Evolutionary conservation across 2,888 invertebrate genomes (phyloP).

Genomic region (Bunonema sp.): DNA sequence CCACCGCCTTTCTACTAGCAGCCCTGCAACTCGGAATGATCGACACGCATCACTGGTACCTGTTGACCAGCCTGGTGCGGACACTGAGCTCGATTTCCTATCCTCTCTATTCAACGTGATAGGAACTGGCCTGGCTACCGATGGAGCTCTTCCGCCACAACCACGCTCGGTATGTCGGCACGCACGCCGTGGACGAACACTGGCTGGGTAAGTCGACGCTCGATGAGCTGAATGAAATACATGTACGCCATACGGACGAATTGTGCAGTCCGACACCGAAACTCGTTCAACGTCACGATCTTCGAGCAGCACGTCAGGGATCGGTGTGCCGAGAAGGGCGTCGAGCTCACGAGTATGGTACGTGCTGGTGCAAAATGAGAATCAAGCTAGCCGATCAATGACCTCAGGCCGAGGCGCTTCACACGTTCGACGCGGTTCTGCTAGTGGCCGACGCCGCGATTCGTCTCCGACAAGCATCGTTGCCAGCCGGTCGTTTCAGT

Average conservation of each 20-base stretch:
- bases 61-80: conserved; percentile 33
- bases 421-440: conserved; percentile 19
- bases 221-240: too few relatives aligned
- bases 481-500: conserved; percentile 8
- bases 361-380: too few relatives aligned
- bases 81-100: background rate
- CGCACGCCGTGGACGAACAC: conserved; percentile 33
- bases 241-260: too few relatives aligned
- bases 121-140: background rate
- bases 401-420: conserved; percentile 19
- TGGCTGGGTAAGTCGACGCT: too few relatives aligned
- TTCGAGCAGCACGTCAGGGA: conserved; percentile 14
- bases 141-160: conserved; percentile 42
- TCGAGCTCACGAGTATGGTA: conserved; percentile 13
- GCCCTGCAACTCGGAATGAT: conserved; percentile 42
- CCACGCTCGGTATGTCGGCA: conserved; percentile 39
- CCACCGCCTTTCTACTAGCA: conserved; percentile 34
- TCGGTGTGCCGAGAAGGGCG: conserved; percentile 16
- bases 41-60: conserved; percentile 42
- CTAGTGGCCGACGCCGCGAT: conserved; percentile 15
- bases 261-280: too few relatives aligned
- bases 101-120: background rate
- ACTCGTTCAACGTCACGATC: conserved; percentile 18
- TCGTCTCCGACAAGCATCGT: conserved; percentile 6
- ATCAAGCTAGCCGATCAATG: too few relatives aligned